These are phyloP conservation scores for Linnaemya tessellans DNA, from an alignment of 2,888 invertebrate genomes.

Conservation along the genomic window DNA sequence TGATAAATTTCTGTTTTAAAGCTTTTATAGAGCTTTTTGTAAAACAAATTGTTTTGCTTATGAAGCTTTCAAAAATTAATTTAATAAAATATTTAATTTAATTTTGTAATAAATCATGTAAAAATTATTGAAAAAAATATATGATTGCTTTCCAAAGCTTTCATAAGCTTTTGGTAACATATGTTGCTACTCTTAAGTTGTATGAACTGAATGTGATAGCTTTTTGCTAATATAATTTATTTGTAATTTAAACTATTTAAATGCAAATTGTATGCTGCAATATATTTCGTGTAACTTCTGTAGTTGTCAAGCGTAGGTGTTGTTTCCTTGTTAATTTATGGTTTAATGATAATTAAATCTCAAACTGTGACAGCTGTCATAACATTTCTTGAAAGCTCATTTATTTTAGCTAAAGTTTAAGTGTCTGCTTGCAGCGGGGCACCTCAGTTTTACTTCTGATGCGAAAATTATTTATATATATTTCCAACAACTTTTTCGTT, in stretches of 20 bases:
- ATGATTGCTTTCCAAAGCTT: no score
- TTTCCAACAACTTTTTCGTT: slow-evolving; percentile 37
- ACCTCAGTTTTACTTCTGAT: slow-evolving; percentile 23
- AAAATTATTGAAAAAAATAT: no score
- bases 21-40: neutral
- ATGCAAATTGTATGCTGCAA: neutral
- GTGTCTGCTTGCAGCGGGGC: slow-evolving; percentile 16
- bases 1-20: neutral
- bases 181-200: no score
- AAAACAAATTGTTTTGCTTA: no score
- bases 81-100: no score
- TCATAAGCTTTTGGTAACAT: no score
- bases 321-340: slow-evolving; percentile 63
- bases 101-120: no score
- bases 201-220: no score
- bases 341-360: slow-evolving; percentile 66
- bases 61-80: no score
- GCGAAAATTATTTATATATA: slow-evolving; percentile 3
- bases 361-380: slow-evolving; percentile 71
- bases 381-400: slow-evolving; percentile 65
- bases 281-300: neutral
- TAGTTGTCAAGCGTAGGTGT: slow-evolving; percentile 57
- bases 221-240: neutral
- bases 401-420: slow-evolving; percentile 45
- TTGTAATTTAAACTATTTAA: slow-evolving; percentile 1